Percentiles rank a stretch among this genome's conserved stretches.
phyloP scores from a whole-genome alignment of 2,888 invertebrate genomes.

The Operophtera brumata region DNA sequence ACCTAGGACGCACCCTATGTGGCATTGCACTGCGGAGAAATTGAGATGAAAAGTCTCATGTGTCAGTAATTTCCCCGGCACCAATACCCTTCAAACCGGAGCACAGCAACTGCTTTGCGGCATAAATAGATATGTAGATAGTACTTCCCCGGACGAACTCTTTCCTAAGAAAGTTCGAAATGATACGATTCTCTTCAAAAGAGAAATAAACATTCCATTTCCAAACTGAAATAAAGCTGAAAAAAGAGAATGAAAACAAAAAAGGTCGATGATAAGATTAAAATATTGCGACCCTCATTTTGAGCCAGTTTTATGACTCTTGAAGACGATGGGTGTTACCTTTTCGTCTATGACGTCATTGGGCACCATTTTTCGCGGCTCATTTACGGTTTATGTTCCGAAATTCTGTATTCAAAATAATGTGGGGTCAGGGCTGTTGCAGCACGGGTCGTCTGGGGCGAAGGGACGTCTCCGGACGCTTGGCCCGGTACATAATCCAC shows the following conservation, averaged over 20 bases:
- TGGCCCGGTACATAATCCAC: not conserved
- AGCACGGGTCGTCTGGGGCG: slow-evolving; percentile 24
- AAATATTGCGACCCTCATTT: slow-evolving; percentile 23
- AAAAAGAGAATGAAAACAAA: slow-evolving; percentile 9
- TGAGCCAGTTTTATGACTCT: slow-evolving; percentile 22
- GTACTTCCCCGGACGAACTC: too few relatives aligned
- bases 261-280: slow-evolving; percentile 27
- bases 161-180: too few relatives aligned
- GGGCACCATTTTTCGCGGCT: slow-evolving; percentile 10
- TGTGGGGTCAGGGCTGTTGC: slow-evolving; percentile 17
- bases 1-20: too few relatives aligned
- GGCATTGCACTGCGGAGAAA: too few relatives aligned
- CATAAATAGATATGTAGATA: too few relatives aligned
- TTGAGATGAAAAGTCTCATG: too few relatives aligned
- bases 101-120: too few relatives aligned
- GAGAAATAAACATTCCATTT: slow-evolving; percentile 3
- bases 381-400: slow-evolving; percentile 15
- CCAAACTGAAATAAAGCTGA: not conserved
- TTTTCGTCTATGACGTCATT: slow-evolving; percentile 12
- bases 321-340: slow-evolving; percentile 18
- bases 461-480: slow-evolving; percentile 11
- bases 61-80: too few relatives aligned
- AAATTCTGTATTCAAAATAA: slow-evolving; percentile 24
- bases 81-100: too few relatives aligned
- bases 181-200: not conserved